phyloP scores from a whole-genome alignment of 1,140 invertebrate species.

The Drosophila sturtevanti region DNA sequence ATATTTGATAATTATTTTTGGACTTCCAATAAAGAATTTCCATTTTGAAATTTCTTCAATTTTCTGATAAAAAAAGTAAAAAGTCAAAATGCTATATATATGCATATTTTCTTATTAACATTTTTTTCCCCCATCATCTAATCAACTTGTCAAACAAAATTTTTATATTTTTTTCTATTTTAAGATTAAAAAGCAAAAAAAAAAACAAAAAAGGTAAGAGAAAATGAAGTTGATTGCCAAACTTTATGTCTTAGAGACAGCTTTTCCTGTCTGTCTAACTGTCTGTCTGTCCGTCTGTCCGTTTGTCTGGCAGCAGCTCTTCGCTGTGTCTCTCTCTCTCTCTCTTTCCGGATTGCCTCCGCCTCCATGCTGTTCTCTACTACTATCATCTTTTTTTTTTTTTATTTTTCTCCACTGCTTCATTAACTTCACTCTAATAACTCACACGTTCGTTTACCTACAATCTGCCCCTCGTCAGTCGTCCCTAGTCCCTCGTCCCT shows the following conservation, averaged over 20 bases:
- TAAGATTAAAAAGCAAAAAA: conserved; percentile 5
- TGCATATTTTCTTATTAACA: background rate
- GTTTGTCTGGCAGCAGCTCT: background rate
- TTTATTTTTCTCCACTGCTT: conserved; percentile 8
- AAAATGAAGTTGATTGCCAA: conserved; percentile 15
- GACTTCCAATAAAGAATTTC: no score
- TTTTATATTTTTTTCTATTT: background rate
- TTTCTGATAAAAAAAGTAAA: no score
- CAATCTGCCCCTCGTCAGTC: background rate
- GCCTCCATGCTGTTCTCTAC: no score
- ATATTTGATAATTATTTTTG: no score
- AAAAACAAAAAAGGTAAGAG: background rate
- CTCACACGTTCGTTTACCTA: conserved; percentile 18
- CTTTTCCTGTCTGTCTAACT: background rate
- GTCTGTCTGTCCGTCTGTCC: background rate
- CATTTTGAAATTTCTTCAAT: no score
- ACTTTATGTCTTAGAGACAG: conserved; percentile 10
- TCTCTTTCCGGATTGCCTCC: background rate
- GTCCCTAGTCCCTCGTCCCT: no score
- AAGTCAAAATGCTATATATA: no score
- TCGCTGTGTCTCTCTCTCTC: no score
- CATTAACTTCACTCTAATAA: conserved; percentile 21
- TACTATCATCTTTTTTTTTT: background rate
- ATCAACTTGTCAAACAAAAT: conserved; percentile 16
- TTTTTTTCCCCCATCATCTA: background rate